Evolutionary conservation across 2,113 vertebrate genomes (phyloP).

Genomic region (Empidonax alnorum): DNA sequence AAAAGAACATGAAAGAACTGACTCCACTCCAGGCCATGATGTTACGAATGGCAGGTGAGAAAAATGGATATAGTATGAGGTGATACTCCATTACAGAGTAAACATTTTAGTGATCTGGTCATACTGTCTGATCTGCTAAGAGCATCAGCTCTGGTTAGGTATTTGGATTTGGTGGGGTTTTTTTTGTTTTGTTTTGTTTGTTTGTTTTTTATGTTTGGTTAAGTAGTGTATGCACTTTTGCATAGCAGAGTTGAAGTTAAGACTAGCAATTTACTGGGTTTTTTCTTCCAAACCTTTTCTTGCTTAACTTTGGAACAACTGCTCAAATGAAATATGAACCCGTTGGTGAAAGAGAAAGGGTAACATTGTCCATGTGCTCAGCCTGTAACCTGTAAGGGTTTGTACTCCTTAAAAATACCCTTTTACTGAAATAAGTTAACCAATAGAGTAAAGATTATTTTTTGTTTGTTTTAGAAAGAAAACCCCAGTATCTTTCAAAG

Average conservation of each 20-base stretch:
- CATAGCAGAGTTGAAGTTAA: not conserved
- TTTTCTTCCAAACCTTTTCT: not conserved
- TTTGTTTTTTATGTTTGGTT: not conserved
- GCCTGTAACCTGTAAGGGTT: not conserved
- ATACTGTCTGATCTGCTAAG: not conserved
- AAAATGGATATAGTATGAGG: not conserved
- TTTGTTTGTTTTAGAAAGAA: not conserved
- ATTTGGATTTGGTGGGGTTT: not conserved
- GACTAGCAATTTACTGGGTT: not conserved
- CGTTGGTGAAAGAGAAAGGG: not conserved
- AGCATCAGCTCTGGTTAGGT: not conserved
- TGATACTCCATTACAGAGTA: not conserved
- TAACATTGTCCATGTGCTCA: not conserved
- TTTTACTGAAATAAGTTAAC: not conserved
- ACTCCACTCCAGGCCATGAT: conserved; percentile 99
- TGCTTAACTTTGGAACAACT: not conserved
- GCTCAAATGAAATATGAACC: not conserved
- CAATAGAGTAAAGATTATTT: not conserved
- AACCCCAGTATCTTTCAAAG: not conserved
- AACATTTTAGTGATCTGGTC: not conserved
- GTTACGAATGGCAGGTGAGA: conserved; percentile 93
- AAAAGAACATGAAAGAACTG: conserved; percentile 93
- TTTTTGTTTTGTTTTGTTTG: not conserved
- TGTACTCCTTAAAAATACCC: not conserved
- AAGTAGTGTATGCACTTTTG: not conserved